phyloP scores from a whole-genome alignment of 2,888 invertebrate genomes.

The Labia minor region DNA sequence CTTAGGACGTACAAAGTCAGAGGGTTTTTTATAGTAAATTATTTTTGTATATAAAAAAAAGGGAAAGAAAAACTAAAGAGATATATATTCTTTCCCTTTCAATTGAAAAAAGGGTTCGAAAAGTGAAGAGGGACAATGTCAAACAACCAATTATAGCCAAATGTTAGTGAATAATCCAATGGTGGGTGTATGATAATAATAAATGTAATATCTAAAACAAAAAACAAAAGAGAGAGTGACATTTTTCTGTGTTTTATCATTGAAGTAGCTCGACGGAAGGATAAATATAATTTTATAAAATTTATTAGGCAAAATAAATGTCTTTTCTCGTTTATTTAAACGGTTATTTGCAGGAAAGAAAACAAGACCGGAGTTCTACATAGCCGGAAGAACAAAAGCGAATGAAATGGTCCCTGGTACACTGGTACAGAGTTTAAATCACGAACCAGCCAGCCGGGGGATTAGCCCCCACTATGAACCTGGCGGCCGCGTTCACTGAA shows the following conservation, averaged over 20 bases:
- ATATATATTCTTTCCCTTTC: too few species aligned
- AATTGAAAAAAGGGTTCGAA: too few species aligned
- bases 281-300: slow-evolving; percentile 1
- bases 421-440: slow-evolving; percentile 5
- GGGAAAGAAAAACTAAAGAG: too few species aligned
- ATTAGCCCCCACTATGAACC: background rate
- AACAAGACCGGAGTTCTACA: slow-evolving; percentile 2
- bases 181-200: background rate
- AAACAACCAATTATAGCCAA: background rate
- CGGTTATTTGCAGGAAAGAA: slow-evolving; percentile 13
- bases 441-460: slow-evolving; percentile 13
- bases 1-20: too few species aligned
- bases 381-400: slow-evolving; percentile 8
- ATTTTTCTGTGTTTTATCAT: background rate
- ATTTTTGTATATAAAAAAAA: too few species aligned
- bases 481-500: too few species aligned
- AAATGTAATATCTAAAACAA: background rate
- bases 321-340: slow-evolving; percentile 13
- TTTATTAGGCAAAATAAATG: slow-evolving; percentile 13
- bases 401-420: slow-evolving; percentile 7
- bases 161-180: background rate
- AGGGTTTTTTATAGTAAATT: too few species aligned
- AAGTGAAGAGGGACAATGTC: background rate
- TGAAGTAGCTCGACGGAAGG: background rate
- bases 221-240: background rate